Conservation (phyloP, 1,140 invertebrate genomes). For the Oryctes rhinoceros region DNA sequence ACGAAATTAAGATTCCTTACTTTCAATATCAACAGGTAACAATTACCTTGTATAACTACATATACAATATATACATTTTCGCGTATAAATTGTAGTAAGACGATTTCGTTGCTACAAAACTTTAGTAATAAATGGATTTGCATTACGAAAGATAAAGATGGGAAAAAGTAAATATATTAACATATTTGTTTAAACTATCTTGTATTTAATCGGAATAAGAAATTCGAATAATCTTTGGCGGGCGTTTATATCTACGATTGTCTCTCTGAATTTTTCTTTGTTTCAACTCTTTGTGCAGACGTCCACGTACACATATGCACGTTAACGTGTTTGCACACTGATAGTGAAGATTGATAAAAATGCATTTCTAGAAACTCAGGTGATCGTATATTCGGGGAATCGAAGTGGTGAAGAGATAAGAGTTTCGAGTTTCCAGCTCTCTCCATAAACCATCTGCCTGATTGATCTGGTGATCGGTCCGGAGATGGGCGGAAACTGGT, state of each 20-base stretch:
- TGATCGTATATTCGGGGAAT: constrained; percentile 23
- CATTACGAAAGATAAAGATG: neutral
- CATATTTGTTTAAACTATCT: too few species aligned
- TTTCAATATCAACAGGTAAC: too few species aligned
- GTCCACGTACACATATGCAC: neutral
- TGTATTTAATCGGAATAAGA: neutral
- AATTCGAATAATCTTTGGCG: neutral
- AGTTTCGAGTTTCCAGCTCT: constrained; percentile 31
- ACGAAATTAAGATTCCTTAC: too few species aligned
- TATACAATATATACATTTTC: too few species aligned
- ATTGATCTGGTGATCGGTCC: constrained; percentile 31
- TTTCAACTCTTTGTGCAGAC: neutral
- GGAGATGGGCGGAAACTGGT: constrained; percentile 33
- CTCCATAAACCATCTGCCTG: constrained; percentile 33
- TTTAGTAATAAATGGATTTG: too few species aligned
- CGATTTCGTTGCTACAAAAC: too few species aligned
- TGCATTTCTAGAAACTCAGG: constrained; percentile 33
- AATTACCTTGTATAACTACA: too few species aligned
- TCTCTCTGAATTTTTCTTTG: neutral
- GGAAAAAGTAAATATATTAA: too few species aligned
- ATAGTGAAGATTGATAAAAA: constrained; percentile 30
- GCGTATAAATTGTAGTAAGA: too few species aligned
- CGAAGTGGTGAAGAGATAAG: constrained; percentile 30
- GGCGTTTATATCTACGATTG: neutral
- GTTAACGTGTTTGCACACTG: neutral